Evolutionary conservation across 2,797 vertebrate species (phyloP).

Genomic region (Rhadinocentrus ornatus): DNA sequence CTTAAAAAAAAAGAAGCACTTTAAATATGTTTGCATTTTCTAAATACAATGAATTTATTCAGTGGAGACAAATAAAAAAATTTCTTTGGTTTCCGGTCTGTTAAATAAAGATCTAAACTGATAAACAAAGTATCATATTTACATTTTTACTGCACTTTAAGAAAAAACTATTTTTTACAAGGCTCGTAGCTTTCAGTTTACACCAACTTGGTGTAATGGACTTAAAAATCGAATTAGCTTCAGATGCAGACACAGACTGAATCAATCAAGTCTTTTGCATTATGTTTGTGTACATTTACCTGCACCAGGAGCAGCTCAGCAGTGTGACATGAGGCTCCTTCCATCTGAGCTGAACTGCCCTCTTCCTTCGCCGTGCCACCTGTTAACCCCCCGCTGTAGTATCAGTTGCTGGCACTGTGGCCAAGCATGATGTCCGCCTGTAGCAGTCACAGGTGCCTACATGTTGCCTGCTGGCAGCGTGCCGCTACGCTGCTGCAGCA

Average conservation of each 20-base stretch:
- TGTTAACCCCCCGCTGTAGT: slow-evolving; percentile 58
- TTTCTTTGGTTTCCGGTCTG: too few relatives aligned
- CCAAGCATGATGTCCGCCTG: slow-evolving; percentile 67
- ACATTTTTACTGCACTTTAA: too few relatives aligned
- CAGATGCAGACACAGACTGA: neutral
- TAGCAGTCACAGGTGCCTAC: slow-evolving; percentile 83
- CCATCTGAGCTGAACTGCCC: slow-evolving; percentile 16
- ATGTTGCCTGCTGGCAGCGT: slow-evolving; percentile 80
- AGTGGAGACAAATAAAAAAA: too few relatives aligned
- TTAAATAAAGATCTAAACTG: too few relatives aligned
- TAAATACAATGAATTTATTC: too few relatives aligned
- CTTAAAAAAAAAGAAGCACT: too few relatives aligned
- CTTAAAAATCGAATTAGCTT: neutral
- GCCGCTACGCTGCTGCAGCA: slow-evolving; percentile 75
- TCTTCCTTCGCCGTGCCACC: slow-evolving; percentile 12
- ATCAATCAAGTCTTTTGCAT: neutral
- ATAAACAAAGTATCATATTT: too few relatives aligned
- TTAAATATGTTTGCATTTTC: too few relatives aligned
- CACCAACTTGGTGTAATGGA: neutral
- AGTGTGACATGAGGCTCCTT: slow-evolving; percentile 20
- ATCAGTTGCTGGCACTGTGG: slow-evolving; percentile 61
- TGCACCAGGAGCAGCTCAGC: neutral
- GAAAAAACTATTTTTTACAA: neutral
- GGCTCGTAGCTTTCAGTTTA: neutral
- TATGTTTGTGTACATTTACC: neutral